Base-by-base conservation (phyloP, 2,113 vertebrate species). In the Rhynchomys soricoides region DNA sequence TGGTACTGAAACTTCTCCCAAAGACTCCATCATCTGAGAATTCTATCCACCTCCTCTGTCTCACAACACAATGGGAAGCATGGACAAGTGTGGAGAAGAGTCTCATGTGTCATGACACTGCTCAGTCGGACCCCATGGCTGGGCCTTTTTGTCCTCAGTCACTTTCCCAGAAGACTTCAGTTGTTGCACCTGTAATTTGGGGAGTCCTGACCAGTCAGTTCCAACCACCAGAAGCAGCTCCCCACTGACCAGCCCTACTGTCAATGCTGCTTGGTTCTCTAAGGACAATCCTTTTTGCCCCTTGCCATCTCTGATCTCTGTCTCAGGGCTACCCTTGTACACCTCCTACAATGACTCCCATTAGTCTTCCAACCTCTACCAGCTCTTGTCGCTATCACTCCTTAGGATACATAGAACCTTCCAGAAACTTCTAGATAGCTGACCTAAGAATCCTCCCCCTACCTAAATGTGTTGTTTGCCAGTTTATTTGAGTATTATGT, bases 381-480 rank as follows among this genome's bases (percentile, higher is more conserved):
- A 78, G 68, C 70, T 91, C 0, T 26, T 87, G 86, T 73, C 62
- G 74, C 9, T 21, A 62, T 68, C 31, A 78, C 16, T 40, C 78
- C 68, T 21, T 22, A 77, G 45, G 52, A 50, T 37, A 75, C 50
- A 10, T 19, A 7, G 52, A 87, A 94, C 13, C 43, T 82, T 94
- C 93, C 79, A 29, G 82, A 93, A 96, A 2, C 77, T 88, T 96
- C 89, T 81, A 24, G 64, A 74, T 74, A 55, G 19, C 85, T 66
- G 82, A 66, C 55, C 45, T 43, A 77, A 94, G 43, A 43, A 37
- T n/a, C n/a, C 7, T 70, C n/a, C 70, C 16, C 88, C 71, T 83
- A n/a, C 52, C 29, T 93, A 92, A 59, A 37, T 55, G 37, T 29
- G 22, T 75, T n/a, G 12, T 22, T 37, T 68, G 40, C 26, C 78